phyloP scores from a whole-genome alignment of 2,888 invertebrate species.

The Fragum fragum region DNA sequence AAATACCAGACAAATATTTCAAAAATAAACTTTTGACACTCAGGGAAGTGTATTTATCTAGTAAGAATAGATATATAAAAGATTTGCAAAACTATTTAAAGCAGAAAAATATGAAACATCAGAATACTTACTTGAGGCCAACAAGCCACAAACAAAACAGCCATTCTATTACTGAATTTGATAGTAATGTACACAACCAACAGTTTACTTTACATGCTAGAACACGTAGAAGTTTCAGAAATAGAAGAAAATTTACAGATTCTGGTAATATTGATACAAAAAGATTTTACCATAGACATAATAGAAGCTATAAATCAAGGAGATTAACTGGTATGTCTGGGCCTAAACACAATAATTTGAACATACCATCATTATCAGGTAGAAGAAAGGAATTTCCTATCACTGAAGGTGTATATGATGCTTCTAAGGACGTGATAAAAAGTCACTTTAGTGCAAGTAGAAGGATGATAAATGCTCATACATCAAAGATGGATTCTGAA shows the following conservation, averaged over 20 bases:
- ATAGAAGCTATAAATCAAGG: not conserved
- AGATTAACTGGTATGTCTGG: not conserved
- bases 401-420: not conserved
- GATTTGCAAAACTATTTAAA: not conserved
- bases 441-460: no score
- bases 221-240: no score
- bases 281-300: not conserved
- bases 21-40: conserved; percentile 1
- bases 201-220: no score
- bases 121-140: not conserved
- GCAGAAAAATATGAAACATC: not conserved
- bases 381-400: not conserved
- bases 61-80: conserved; percentile 41
- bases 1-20: not conserved
- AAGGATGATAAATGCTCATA: no score
- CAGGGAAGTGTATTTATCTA: conserved; percentile 53
- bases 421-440: not conserved
- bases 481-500: no score
- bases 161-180: not conserved
- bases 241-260: no score
- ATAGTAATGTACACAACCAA: no score
- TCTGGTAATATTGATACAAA: not conserved
- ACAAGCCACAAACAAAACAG: not conserved
- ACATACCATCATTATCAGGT: not conserved
- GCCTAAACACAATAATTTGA: not conserved